Base-by-base conservation (phyloP, 2,888 invertebrate species). In the Neria commutata region DNA sequence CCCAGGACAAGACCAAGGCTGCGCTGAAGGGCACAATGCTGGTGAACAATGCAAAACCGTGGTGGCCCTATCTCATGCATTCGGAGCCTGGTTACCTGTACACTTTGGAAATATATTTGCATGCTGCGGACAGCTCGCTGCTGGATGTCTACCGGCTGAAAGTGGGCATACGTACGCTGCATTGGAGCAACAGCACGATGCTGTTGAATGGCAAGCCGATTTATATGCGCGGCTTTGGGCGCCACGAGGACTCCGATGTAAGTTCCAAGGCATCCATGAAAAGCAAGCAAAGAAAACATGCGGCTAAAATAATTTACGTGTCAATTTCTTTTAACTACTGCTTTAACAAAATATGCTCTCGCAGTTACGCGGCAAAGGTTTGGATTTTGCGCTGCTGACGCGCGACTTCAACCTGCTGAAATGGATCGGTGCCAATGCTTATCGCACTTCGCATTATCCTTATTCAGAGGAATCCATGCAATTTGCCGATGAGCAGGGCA, bases 391-490 rank as follows among this genome's bases (percentile, higher is more conserved):
- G 0, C 83, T 95, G 2, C 87, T 95, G 71, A 88, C 93, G 1
- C 91, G 94, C 73, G 98, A 99, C 81, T 92, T 97, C 77, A 95
- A 95, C 77, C 84, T 98, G 54, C 86, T 99, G 51, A 89, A 91
- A 78, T 99, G 98, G 98, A 84, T 96, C 47, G 96, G 97, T 0
- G 98, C 93, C 0, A 98, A 98, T 81, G 89, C 92, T 0, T 97
- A 95, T 83, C 86, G 98, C 24, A 98, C 98, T 0, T 97, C 98
- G 0, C 98, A 98, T 82, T 98, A 98, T 81, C 98, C 98, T 0
- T 98, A 98, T 81, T 95, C 97, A 0, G 98, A 98, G 72, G 97
- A 98, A 81, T 91, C 97, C 54, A 92, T 98, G 87, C 93, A 96
- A 74, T 86, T 95, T 76, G 95, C 96, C 1, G 98, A 98, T 78